Base-by-base conservation (phyloP, 1,140 invertebrate species). In the Phthorimaea operculella region DNA sequence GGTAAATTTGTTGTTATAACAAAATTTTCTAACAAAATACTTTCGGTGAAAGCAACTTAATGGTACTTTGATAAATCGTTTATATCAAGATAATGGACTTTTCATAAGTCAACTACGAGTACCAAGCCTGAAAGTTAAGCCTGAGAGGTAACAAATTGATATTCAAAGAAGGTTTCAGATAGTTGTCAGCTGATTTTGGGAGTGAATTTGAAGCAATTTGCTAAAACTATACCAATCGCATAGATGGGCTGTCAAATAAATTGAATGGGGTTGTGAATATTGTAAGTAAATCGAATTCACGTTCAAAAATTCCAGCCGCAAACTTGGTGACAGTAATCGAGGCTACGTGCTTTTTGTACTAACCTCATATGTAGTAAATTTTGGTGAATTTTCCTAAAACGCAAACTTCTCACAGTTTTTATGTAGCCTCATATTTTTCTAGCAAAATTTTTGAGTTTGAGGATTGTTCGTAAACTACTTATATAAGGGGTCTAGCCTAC, bases 201-300 rank as follows among this genome's bases (percentile, higher is more conserved):
- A 39, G 11, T 17, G 12, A 45, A 57, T 44, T 51, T 51, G 51
- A 17, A 36, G 8, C 57, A 54, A 59, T 59, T 58, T 54, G 49
- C 33, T 15, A 39, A 54, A 59, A 59, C 52, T 54, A 59, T 47
- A 59, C 57, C 50, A 54, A 54, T 51, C 57, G 44, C 33, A 10
- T 49, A 12, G 39, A 17, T 28, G 21, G 14, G 36, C 50, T 57
- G 55, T 57, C 50, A 48, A 52, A 52, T 57, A 57, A 57, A 51
- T 51, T 47, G n/a, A 15, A 47, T 47, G 16, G 44, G 14, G 44
- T 14, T 15, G 16, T 16, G 44, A 47, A 47, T 17, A 17, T 47
- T 47, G 36, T 39, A 47, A 17, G 44, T 15, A 47, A 47, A 47
- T 47, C 15, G 44, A 17, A 47, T 47, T 47, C 44, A 15, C 44